Base-by-base conservation (phyloP, 2,888 invertebrate species). In the Athripsodes cinereus region DNA sequence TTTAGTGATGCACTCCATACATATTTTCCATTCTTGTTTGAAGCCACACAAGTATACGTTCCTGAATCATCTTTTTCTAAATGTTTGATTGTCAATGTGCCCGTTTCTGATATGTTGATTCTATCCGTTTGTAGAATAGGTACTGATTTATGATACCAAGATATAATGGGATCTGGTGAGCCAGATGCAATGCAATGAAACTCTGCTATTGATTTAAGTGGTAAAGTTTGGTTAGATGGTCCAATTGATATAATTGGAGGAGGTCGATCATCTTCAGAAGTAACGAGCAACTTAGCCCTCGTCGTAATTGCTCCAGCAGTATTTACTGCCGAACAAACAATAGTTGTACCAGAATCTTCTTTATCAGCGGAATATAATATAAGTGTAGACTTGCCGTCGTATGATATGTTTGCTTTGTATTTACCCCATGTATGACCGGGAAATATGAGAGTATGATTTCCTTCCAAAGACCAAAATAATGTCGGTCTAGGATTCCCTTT, bases 141-240 rank as follows among this genome's bases (percentile, higher is more conserved):
- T 69, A 84, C 81, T 67, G 87, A 87, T 73, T 89, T 86, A 68
- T 88, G 84, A 74, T 88, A 90, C 92, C 92, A 92, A 5, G 87
- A 86, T 64, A 91, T 86, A 61, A 87, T 82, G 52, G 90, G 90
- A 64, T 84, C 83, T 63, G 92, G 92, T 69, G 84, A 83, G 47
- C 93, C 93, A 62, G 82, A 80, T 1, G 92, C 92, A 66, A 87
- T 85, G 70, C 96, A 96, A 47, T 88, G 88, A 69, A 96, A 79
- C 69, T 88, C 84, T 52, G 93, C 95, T 68, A 91, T 84, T 57
- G 92, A 91, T 72, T 90, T 88, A 64, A 91, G 81, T 59, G 94
- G 92, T 69, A 96, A 77, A 50, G 96, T 96, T 82, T 96, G 96
- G 78, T 96, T 95, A 69, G 90, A 88, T 60, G 96, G 96, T 44